Evolutionary conservation across 2,888 invertebrate species (phyloP).

Genomic region (Eupeodes latifasciatus): DNA sequence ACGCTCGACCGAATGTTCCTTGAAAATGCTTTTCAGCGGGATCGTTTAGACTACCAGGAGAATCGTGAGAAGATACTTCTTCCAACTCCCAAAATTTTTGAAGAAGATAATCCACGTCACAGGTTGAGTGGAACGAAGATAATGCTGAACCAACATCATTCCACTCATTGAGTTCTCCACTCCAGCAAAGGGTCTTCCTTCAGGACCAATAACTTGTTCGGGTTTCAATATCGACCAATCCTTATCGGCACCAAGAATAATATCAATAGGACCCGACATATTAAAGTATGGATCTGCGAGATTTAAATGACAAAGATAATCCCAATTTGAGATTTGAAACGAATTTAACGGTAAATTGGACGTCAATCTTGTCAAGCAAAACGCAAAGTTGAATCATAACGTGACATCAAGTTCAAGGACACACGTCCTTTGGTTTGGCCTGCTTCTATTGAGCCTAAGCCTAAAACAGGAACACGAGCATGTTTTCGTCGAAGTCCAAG

Average conservation of each 20-base stretch:
- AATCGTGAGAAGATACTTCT: slow-evolving; percentile 49
- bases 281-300: slow-evolving; percentile 68
- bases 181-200: slow-evolving; percentile 49
- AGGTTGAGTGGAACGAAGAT: slow-evolving; percentile 19
- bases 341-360: slow-evolving; percentile 23
- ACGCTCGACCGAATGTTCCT: no score
- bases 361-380: slow-evolving; percentile 19
- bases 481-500: not conserved
- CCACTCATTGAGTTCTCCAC: slow-evolving; percentile 41
- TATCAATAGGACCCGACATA: slow-evolving; percentile 54
- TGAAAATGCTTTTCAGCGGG: slow-evolving; percentile 48
- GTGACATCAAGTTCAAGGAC: slow-evolving; percentile 2
- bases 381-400: not conserved
- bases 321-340: slow-evolving; percentile 28
- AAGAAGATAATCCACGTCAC: slow-evolving; percentile 52
- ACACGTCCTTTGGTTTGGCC: slow-evolving; percentile 19
- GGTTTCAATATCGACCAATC: slow-evolving; percentile 54
- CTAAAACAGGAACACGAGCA: not conserved
- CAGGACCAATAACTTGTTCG: slow-evolving; percentile 36
- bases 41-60: slow-evolving; percentile 35
- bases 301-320: slow-evolving; percentile 35
- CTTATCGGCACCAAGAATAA: slow-evolving; percentile 66
- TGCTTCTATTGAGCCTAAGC: slow-evolving; percentile 13
- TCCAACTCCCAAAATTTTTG: slow-evolving; percentile 62
- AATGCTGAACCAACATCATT: not conserved